phyloP scores from a whole-genome alignment of 2,888 invertebrate species.

The Copidosoma aretas region DNA sequence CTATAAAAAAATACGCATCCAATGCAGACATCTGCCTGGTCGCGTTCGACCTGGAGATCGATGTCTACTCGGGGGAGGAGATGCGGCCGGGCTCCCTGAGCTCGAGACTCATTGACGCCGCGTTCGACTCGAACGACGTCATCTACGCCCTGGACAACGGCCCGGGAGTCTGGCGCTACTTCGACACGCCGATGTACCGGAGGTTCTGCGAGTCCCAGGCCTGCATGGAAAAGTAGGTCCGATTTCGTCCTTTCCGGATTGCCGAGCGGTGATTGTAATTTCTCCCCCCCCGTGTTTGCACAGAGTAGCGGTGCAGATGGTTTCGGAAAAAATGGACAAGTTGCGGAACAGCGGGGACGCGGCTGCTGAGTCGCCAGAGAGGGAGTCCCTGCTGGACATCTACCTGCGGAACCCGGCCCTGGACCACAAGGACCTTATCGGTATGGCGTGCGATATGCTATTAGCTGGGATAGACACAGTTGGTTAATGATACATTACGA shows the following conservation, averaged over 20 bases:
- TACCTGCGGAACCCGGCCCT: constrained; percentile 75
- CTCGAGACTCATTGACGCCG: constrained; percentile 74
- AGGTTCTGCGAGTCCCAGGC: constrained; percentile 73
- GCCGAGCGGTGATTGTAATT: not conserved
- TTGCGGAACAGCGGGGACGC: constrained; percentile 58
- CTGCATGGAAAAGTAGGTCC: constrained; percentile 72
- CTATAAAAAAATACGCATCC: too few species aligned
- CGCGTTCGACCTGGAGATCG: constrained; percentile 74
- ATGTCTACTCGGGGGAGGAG: constrained; percentile 72
- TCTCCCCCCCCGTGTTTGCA: constrained; percentile 29
- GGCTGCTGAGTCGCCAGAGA: not conserved
- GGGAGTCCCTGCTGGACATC: constrained; percentile 69
- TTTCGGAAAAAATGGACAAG: constrained; percentile 66
- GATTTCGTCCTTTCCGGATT: not conserved
- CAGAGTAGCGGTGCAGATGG: constrained; percentile 72
- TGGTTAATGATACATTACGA: constrained; percentile 48
- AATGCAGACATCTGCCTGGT: constrained; percentile 78
- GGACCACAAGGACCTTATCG: constrained; percentile 80
- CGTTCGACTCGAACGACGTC: constrained; percentile 75
- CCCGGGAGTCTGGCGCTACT: constrained; percentile 72
- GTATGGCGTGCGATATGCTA: constrained; percentile 83
- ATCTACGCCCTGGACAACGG: constrained; percentile 76
- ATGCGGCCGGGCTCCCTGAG: constrained; percentile 69
- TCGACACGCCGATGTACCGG: constrained; percentile 76
- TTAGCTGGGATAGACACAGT: constrained; percentile 89